These are phyloP conservation scores for Amblyornis subalaris DNA, from an alignment of 2,113 vertebrate genomes.

Conservation along the genomic window DNA sequence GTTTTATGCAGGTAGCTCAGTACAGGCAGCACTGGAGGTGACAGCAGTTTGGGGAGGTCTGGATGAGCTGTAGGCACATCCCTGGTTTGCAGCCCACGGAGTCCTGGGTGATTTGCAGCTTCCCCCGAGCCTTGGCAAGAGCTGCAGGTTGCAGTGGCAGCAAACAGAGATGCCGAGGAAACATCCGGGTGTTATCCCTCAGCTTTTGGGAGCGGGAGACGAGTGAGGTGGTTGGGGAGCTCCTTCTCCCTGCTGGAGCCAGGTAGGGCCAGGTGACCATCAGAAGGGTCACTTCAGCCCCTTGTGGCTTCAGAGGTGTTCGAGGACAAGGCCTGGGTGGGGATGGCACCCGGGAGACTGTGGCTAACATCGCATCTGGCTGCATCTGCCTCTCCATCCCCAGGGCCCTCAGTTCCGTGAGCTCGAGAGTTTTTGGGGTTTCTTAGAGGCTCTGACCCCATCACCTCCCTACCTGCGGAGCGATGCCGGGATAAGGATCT, in stretches of 20 bases:
- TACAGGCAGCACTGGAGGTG: not conserved
- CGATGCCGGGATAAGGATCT: not conserved
- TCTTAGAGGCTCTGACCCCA: not conserved
- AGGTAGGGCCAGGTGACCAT: not conserved
- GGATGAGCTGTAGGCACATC: not conserved
- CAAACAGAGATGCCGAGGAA: not conserved
- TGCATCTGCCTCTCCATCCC: not conserved
- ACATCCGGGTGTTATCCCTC: not conserved
- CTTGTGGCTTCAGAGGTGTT: not conserved
- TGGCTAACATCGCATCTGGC: not conserved
- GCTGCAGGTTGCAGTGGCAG: not conserved
- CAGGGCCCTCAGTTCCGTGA: accelerated
- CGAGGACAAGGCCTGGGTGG: not conserved
- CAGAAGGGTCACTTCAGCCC: not conserved
- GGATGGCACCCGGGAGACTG: not conserved
- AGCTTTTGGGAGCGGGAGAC: not conserved
- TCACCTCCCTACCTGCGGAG: not conserved
- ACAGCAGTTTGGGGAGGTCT: not conserved
- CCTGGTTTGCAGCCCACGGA: not conserved
- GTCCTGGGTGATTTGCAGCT: not conserved
- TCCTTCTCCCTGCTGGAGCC: not conserved
- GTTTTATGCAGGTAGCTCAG: not conserved
- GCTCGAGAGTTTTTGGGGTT: not conserved
- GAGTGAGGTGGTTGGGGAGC: not conserved
- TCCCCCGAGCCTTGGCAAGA: not conserved